A percentile compares a stretch with the other conserved stretches of the same genome.
These are phyloP conservation scores for Rhagologus leucostigma DNA, from an alignment of 2,113 vertebrate genomes.

Conservation along the genomic window DNA sequence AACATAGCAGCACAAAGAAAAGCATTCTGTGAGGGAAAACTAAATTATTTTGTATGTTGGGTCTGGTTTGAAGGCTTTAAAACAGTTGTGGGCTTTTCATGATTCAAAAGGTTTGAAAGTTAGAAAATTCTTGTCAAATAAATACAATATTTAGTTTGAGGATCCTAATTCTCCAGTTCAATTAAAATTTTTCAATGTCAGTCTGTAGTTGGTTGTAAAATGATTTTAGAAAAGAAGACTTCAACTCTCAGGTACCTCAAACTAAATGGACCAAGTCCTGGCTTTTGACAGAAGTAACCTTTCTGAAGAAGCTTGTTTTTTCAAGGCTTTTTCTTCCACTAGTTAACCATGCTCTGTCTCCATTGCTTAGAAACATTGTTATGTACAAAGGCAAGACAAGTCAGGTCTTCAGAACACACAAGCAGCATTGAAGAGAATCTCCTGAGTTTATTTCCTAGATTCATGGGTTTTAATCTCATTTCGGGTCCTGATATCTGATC, in stretches of 20 bases:
- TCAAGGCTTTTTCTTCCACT: background rate
- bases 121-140: background rate
- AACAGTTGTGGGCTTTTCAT: background rate
- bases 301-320: background rate
- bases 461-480: background rate
- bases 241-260: background rate
- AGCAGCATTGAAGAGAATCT: background rate
- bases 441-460: background rate
- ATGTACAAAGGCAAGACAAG: background rate
- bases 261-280: background rate
- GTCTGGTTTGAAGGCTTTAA: background rate
- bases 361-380: background rate
- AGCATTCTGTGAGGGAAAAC: background rate
- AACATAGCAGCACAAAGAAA: background rate
- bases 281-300: background rate
- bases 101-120: background rate
- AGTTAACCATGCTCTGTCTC: background rate
- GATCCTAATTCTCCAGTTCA: background rate
- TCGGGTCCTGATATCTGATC: background rate
- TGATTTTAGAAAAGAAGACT: background rate
- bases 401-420: background rate
- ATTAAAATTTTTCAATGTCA: background rate
- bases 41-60: background rate
- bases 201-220: background rate
- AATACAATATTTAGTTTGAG: background rate